Base-by-base conservation (phyloP, 1,140 invertebrate genomes). In the Drosophila chauvacae region DNA sequence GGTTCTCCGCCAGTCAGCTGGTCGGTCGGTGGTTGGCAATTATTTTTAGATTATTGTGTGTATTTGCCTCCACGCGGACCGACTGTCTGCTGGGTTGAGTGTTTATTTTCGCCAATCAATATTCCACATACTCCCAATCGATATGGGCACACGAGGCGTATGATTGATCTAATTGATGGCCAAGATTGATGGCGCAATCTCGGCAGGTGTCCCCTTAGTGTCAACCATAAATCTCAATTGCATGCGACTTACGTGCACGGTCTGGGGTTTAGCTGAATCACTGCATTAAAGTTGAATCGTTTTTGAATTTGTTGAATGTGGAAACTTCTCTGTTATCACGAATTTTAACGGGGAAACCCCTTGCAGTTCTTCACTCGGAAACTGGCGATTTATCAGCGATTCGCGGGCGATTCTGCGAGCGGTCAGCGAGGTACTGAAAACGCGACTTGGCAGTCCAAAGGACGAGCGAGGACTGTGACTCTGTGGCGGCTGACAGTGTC, bases 371-470 rank as follows among this genome's bases (percentile, higher is more conserved):
- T 56, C 61, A 51, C 63, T 53, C 48, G 47, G 53, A 65, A 39
- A 28, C 23, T 33, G 28, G 56, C 62, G 56, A 28, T 26, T 64
- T 44, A 28, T 63, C 63, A 69, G 30, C 48, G 30, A 61, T 47
- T 66, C 59, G 20, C 33, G 44, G 57, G 51, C 55, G 50, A 59
- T 18, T 56, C 39, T 30, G 30, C 45, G 57, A 74, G 68, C 73
- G 72, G 45, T 63, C 55, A 53, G 53, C 55, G 33, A 77, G 63
- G 58, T 48, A 48, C 41, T 60, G 64, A 55, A 35, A 90, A 85
- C 83, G 81, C 90, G 81, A 85, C 90, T 87, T 73, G 66, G 81
- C 88, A 91, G 88, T 64, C 88, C 84, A 91, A 91, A 75, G 73
- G 84, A 82, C 76, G 81, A 91, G 42, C 70, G 66, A 85, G 88